A percentile compares a stretch with the other conserved stretches of the same genome.
These are phyloP conservation scores for Nemurella pictetii DNA, from an alignment of 2,888 invertebrate species.

Conservation along the genomic window DNA sequence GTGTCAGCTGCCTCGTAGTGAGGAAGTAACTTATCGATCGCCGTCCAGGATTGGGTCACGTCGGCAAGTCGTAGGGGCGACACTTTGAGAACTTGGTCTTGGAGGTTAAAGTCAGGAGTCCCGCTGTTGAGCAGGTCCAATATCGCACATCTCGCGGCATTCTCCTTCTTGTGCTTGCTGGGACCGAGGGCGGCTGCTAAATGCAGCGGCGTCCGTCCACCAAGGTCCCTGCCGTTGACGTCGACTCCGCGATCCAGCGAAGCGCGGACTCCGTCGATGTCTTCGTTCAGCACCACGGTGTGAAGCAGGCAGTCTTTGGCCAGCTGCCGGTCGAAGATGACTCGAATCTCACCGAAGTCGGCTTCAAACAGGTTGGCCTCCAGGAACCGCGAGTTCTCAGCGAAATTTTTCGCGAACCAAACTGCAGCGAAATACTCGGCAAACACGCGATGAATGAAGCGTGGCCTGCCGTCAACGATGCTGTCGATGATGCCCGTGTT, in stretches of 20 bases:
- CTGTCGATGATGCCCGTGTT: conserved; percentile 28
- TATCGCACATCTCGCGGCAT: conserved; percentile 9
- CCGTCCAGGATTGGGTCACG: conserved; percentile 18
- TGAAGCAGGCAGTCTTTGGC: conserved; percentile 22
- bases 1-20: neutral
- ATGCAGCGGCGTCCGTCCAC: conserved; percentile 34
- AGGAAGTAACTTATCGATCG: conserved; percentile 16
- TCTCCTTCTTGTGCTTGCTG: neutral
- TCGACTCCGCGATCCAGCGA: neutral
- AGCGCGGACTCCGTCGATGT: neutral
- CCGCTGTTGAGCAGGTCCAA: conserved; percentile 10
- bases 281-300: conserved; percentile 27
- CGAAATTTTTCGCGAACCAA: conserved; percentile 30
- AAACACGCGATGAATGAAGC: conserved; percentile 36
- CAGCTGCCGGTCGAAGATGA: conserved; percentile 31
- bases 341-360: conserved; percentile 19
- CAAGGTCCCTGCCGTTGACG: conserved; percentile 24
- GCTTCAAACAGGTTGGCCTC: conserved; percentile 11
- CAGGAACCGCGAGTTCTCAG: neutral
- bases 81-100: conserved; percentile 26
- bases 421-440: conserved; percentile 37
- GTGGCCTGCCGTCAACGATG: conserved; percentile 24
- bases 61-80: conserved; percentile 29
- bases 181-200: conserved; percentile 20
- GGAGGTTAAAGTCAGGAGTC: neutral